Evolutionary conservation across 2,797 vertebrate genomes (phyloP).

Genomic region (Arrhamphus sclerolepis): DNA sequence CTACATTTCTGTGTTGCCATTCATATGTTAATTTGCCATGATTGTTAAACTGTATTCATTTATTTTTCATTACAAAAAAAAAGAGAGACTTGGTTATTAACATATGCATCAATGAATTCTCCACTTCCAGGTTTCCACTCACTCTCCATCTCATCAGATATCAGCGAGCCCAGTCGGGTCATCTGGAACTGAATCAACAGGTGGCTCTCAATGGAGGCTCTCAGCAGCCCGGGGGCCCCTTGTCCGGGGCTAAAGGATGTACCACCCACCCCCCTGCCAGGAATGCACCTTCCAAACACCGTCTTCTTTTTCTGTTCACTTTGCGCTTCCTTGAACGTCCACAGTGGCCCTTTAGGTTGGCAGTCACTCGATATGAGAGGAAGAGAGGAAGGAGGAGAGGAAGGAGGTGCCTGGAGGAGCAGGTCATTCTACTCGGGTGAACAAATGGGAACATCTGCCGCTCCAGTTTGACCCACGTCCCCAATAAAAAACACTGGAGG

Average conservation of each 20-base stretch:
- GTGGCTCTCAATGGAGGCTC: conserved; percentile 70
- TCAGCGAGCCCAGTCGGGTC: conserved; percentile 61
- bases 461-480: conserved; percentile 60
- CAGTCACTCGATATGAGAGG: conserved; percentile 67
- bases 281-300: conserved; percentile 58
- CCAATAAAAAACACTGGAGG: conserved; percentile 60
- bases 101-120: background rate
- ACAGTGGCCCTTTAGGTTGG: conserved; percentile 54
- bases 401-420: conserved; percentile 66
- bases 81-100: too few relatives aligned
- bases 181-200: conserved; percentile 79
- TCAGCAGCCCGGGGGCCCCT: conserved; percentile 33
- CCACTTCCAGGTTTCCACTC: conserved; percentile 38
- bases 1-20: too few relatives aligned
- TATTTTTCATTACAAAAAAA: too few relatives aligned
- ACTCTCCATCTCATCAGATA: conserved; percentile 43
- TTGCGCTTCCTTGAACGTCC: conserved; percentile 58
- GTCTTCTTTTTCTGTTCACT: conserved; percentile 44
- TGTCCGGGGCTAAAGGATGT: conserved; percentile 18
- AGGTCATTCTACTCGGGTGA: conserved; percentile 77
- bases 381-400: conserved; percentile 58
- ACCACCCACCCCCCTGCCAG: conserved; percentile 30
- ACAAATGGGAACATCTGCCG: conserved; percentile 78
- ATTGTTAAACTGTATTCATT: too few relatives aligned
- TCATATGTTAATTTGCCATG: too few relatives aligned